Evolutionary conservation across 2,797 vertebrate genomes (phyloP).

Genomic region (Channa striata): DNA sequence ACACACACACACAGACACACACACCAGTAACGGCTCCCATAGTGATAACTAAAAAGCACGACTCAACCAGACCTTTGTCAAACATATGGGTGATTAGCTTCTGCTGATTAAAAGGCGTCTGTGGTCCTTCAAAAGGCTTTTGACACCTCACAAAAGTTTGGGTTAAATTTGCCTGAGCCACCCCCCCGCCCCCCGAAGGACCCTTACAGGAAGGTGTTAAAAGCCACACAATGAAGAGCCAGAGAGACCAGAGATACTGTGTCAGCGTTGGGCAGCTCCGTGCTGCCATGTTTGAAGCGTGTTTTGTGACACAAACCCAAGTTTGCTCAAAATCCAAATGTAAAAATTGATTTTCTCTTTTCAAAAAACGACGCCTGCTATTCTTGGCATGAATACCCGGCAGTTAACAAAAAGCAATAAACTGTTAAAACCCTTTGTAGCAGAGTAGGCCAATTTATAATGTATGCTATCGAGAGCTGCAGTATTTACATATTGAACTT

Average conservation of each 20-base stretch:
- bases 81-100: slow-evolving; percentile 79
- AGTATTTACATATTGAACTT: slow-evolving; percentile 53
- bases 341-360: slow-evolving; percentile 48
- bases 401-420: slow-evolving; percentile 43
- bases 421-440: slow-evolving; percentile 50
- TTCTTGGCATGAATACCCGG: slow-evolving; percentile 35
- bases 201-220: slow-evolving; percentile 72
- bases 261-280: slow-evolving; percentile 41
- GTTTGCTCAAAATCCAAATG: slow-evolving; percentile 35
- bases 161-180: slow-evolving; percentile 66
- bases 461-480: slow-evolving; percentile 39
- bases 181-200: slow-evolving; percentile 35
- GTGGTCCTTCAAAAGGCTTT: slow-evolving; percentile 73
- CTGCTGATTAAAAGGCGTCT: slow-evolving; percentile 76
- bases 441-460: slow-evolving; percentile 41
- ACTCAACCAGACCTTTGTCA: slow-evolving; percentile 72
- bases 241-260: slow-evolving; percentile 21
- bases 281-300: slow-evolving; percentile 24
- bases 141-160: slow-evolving; percentile 75
- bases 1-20: slow-evolving; percentile 23
- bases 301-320: slow-evolving; percentile 15
- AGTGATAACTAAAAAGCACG: slow-evolving; percentile 66
- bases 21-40: slow-evolving; percentile 41
- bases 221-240: slow-evolving; percentile 59
- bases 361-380: slow-evolving; percentile 24